Conservation (phyloP, 2,113 vertebrate species). For the Microtus pennsylvanicus region DNA sequence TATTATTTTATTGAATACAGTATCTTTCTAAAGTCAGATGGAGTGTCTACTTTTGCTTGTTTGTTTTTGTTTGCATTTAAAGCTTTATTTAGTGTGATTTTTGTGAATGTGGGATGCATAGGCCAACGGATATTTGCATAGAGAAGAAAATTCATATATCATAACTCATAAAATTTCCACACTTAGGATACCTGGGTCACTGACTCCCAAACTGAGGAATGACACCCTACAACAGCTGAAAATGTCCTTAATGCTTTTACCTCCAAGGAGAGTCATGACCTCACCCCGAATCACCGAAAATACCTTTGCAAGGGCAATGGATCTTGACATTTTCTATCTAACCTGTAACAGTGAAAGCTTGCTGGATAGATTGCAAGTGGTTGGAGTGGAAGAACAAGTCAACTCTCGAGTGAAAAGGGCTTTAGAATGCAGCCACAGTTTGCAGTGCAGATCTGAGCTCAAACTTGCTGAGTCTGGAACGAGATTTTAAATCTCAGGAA, state of each 20-base stretch:
- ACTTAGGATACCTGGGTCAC: neutral
- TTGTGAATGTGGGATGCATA: neutral
- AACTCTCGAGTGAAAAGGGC: neutral
- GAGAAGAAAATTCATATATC: neutral
- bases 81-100: neutral
- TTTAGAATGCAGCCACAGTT: neutral
- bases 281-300: neutral
- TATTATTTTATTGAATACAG: neutral
- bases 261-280: neutral
- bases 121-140: neutral
- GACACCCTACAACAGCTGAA: neutral
- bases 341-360: neutral
- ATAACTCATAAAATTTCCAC: neutral
- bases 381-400: neutral
- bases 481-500: conserved; percentile 21
- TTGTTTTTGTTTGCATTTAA: neutral
- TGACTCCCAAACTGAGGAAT: neutral
- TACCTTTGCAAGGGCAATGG: neutral
- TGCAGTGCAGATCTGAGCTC: neutral
- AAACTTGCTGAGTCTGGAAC: conserved; percentile 28
- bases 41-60: neutral
- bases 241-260: fast-evolving
- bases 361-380: neutral
- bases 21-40: conserved; percentile 2
- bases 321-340: neutral